These are phyloP conservation scores for Arge pagana DNA, from an alignment of 2,888 invertebrate species.

Conservation along the genomic window DNA sequence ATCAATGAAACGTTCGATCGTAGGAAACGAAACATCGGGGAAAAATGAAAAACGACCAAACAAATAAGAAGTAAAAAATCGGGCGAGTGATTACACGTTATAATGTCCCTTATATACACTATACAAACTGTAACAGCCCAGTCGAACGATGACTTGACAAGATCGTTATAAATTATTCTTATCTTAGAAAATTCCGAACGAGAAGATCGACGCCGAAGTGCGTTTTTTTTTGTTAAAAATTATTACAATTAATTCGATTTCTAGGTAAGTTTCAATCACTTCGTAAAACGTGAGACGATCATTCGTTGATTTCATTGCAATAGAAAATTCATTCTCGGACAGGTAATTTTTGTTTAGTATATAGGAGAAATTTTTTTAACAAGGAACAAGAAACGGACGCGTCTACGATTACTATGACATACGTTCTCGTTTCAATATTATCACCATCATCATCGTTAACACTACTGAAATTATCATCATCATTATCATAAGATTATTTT, in stretches of 20 bases:
- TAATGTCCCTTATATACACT: slow-evolving; percentile 20
- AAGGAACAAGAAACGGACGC: neutral
- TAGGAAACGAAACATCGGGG: neutral
- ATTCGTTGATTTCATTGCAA: slow-evolving; percentile 10
- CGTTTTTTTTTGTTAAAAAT: neutral
- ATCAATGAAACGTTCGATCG: too few relatives aligned
- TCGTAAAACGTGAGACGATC: neutral
- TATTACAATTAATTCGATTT: neutral
- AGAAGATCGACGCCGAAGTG: slow-evolving; percentile 5
- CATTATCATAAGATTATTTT: too few relatives aligned
- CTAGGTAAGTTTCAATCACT: too few relatives aligned
- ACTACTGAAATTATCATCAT: too few relatives aligned
- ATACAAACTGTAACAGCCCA: slow-evolving; percentile 15
- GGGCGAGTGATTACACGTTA: neutral
- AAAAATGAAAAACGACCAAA: too few relatives aligned
- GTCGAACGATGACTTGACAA: neutral
- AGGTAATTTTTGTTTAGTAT: neutral
- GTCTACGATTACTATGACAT: slow-evolving; percentile 1
- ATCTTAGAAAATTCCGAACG: neutral
- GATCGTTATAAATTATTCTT: slow-evolving; percentile 1
- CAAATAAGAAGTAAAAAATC: neutral
- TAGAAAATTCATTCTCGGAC: neutral
- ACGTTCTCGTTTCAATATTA: neutral
- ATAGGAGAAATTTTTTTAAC: neutral
- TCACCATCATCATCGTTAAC: too few relatives aligned